phyloP scores from a whole-genome alignment of 2,888 invertebrate genomes.

The Xanthorhoe spadicearia region DNA sequence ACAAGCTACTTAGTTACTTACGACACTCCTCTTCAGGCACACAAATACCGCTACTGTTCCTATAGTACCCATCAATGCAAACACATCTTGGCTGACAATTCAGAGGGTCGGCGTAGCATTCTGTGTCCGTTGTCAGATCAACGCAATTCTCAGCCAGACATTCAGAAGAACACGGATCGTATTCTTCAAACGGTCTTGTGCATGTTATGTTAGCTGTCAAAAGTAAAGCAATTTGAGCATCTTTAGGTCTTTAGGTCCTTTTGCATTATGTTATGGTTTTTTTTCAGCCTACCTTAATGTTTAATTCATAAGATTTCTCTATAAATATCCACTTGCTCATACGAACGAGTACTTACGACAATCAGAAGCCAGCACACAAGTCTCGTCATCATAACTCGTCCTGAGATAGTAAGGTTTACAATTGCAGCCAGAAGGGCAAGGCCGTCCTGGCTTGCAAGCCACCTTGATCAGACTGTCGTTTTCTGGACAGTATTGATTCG shows the following conservation, averaged over 20 bases:
- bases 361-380: constrained; percentile 54
- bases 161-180: constrained; percentile 45
- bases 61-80: constrained; percentile 48
- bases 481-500: constrained; percentile 54
- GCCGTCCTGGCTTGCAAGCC: constrained; percentile 50
- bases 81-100: constrained; percentile 53
- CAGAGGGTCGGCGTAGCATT: constrained; percentile 28
- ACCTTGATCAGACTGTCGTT: constrained; percentile 45
- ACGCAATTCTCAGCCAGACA: constrained; percentile 50
- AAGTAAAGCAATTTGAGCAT: background rate
- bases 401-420: constrained; percentile 52
- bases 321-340: no score
- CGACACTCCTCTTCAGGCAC: constrained; percentile 36
- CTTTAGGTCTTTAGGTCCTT: background rate
- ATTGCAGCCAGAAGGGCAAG: constrained; percentile 57
- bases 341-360: constrained; percentile 46
- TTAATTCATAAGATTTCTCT: no score
- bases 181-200: constrained; percentile 49
- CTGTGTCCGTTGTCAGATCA: constrained; percentile 32
- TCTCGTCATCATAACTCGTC: constrained; percentile 45
- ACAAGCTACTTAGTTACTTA: constrained; percentile 22
- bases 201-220: constrained; percentile 48
- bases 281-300: no score
- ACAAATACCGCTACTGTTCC: constrained; percentile 49
- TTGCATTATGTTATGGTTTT: no score